Evolutionary conservation across 2,888 invertebrate genomes (phyloP), one percentile per base, ranked within the genome.

Genomic region (Drosophila macrothrix): DNA sequence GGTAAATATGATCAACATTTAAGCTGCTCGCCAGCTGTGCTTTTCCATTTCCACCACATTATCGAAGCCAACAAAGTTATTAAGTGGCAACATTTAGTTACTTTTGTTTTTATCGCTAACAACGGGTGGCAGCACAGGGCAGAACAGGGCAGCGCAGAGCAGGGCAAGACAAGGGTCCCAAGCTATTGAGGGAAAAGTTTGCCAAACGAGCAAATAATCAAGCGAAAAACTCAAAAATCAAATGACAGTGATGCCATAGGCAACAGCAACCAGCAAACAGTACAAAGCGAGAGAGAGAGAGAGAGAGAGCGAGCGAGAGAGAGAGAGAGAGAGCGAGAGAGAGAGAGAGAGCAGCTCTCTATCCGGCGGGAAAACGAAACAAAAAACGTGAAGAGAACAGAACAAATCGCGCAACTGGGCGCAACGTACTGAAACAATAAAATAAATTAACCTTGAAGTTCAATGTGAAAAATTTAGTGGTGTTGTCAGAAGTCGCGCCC

Each of bases 391-490:
- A 59, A 59, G 29, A 41, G 43, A 59, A 59, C 35, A 41, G 43
- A 55, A 59, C 29, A 49, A 53, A 46, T 59, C 46, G 66, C 56
- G 33, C 62, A 64, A 72, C 53, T 52, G 49, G 70, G 76, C 64
- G 66, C 64, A 78, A 70, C 53, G 70, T 53, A 65, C 35, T 59
- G 70, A 70, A 75, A 76, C 74, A 85, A 76, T 88, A 83, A 88
- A 88, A 81, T 88, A 85, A 84, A 84, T 84, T 83, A 88, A 81
- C 81, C 83, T 81, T 83, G 71, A 76, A 83, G 86, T 83, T 85
- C 81, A 75, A 81, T 85, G 80, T 65, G 63, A 73, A 72, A 80
- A 67, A 70, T 67, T 69, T 78, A 78, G 62, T 78, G 59, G 39
- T 50, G 67, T 50, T 70, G 67, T 35, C 63, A 58, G 46, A 56